These are phyloP conservation scores for Halichoeres trimaculatus DNA, from an alignment of 2,113 vertebrate genomes.

Conservation along the genomic window DNA sequence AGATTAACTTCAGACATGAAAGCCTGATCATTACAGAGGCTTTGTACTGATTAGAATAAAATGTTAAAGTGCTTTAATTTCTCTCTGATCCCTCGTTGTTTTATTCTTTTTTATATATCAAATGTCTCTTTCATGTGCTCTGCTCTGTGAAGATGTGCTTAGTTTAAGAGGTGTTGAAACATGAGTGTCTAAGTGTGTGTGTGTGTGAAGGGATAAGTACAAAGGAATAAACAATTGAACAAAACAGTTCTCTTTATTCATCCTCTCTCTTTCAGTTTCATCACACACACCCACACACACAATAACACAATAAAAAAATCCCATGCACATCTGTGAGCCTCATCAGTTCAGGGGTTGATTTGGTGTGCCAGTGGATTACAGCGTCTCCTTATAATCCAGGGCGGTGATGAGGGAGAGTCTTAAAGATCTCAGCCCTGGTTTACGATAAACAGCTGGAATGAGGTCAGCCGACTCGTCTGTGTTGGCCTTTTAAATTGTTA, in stretches of 20 bases:
- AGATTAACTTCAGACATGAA: constrained; percentile 79
- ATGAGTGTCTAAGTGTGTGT: background rate
- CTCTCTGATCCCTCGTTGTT: constrained; percentile 26
- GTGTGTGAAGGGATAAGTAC: constrained; percentile 29
- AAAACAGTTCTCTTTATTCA: constrained; percentile 66
- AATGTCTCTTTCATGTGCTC: background rate
- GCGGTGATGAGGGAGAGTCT: constrained; percentile 62
- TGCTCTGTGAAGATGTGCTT: background rate
- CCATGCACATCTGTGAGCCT: constrained; percentile 70
- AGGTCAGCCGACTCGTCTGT: constrained; percentile 45
- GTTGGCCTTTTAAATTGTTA: constrained; percentile 3
- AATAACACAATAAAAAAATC: constrained; percentile 13
- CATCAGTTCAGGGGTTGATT: constrained; percentile 71
- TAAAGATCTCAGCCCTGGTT: constrained; percentile 66
- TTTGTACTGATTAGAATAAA: constrained; percentile 78
- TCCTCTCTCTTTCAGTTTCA: constrained; percentile 32
- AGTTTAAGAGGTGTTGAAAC: background rate
- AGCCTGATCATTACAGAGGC: constrained; percentile 72
- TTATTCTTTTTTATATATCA: background rate
- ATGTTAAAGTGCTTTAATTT: constrained; percentile 58
- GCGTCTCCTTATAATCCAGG: constrained; percentile 68
- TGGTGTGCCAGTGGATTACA: constrained; percentile 72
- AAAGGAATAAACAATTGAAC: constrained; percentile 43
- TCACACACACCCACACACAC: constrained; percentile 39
- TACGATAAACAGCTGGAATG: constrained; percentile 59